Percentiles rank a stretch among this genome's conserved stretches.
Evolutionary conservation across 2,888 invertebrate genomes (phyloP).

Genomic region (Acanthosepion pharaonis): DNA sequence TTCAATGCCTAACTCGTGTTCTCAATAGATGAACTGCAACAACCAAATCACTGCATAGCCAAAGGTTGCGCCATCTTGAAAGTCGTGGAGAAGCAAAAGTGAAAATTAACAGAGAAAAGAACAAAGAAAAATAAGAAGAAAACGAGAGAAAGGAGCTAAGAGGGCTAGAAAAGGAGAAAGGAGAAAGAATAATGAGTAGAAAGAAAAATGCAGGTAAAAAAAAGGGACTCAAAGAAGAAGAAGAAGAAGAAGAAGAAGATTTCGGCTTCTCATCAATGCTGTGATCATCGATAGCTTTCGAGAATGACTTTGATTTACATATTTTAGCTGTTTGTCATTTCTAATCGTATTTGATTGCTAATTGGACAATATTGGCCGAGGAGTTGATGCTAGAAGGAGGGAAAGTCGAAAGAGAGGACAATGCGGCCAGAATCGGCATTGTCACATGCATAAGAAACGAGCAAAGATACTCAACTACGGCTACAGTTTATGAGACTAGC

Average conservation of each 20-base stretch:
- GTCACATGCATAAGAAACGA: not conserved
- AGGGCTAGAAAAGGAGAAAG: too few species aligned
- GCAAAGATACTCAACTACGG: not conserved
- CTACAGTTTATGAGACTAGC: not conserved
- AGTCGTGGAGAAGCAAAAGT: not conserved
- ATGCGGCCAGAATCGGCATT: not conserved
- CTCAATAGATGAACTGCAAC: too few species aligned
- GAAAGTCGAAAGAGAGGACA: not conserved
- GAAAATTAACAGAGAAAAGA: not conserved
- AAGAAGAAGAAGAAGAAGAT: too few species aligned
- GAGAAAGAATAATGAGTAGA: too few species aligned
- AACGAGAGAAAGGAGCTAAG: not conserved
- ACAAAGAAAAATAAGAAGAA: not conserved
- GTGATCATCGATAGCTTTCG: not conserved
- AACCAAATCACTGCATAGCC: too few species aligned
- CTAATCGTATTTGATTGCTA: not conserved
- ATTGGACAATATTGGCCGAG: not conserved
- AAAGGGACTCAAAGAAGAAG: too few species aligned
- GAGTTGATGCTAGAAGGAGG: not conserved
- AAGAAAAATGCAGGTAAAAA: too few species aligned
- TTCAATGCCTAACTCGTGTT: too few species aligned
- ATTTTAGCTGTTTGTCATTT: slow-evolving; percentile 1
- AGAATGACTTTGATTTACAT: not conserved
- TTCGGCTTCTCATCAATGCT: not conserved
- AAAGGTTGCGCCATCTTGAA: too few species aligned